Evolutionary conservation across 2,113 vertebrate genomes (phyloP).

Genomic region (Nothobranchius furzeri): DNA sequence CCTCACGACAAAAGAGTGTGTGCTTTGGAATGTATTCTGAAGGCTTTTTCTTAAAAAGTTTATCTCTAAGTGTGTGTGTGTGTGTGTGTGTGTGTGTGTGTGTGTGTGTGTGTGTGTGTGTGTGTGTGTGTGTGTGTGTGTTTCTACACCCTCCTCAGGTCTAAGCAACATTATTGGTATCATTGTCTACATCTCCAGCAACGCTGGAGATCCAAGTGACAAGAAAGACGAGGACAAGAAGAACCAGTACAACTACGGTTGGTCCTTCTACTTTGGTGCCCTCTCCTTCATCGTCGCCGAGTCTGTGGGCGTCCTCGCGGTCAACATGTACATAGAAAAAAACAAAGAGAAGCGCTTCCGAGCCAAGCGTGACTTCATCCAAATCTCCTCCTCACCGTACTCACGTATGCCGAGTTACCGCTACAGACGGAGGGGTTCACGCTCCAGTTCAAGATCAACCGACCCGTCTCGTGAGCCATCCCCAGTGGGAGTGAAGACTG

Average conservation of each 20-base stretch:
- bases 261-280: constrained; percentile 98
- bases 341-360: constrained; percentile 91
- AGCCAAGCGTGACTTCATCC: constrained; percentile 87
- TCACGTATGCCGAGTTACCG: constrained; percentile 94
- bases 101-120: no score
- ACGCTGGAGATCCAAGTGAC: constrained; percentile 94
- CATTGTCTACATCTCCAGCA: constrained; percentile 99
- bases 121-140: no score
- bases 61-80: neutral
- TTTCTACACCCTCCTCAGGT: constrained; percentile 70
- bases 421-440: constrained; percentile 87
- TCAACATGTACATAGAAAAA: constrained; percentile 98
- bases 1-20: neutral
- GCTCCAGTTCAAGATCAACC: constrained; percentile 91
- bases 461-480: constrained; percentile 92
- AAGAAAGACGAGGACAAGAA: constrained; percentile 97
- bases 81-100: no score
- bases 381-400: constrained; percentile 93
- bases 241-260: constrained; percentile 95
- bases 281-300: constrained; percentile 97
- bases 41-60: neutral
- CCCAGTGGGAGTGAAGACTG: constrained; percentile 74
- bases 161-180: constrained; percentile 99
- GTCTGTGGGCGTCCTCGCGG: constrained; percentile 92
- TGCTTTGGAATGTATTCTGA: neutral